Percentiles rank a stretch among this genome's conserved stretches.
Conservation (phyloP, 2,888 invertebrate species). For the Andrena minutula region DNA sequence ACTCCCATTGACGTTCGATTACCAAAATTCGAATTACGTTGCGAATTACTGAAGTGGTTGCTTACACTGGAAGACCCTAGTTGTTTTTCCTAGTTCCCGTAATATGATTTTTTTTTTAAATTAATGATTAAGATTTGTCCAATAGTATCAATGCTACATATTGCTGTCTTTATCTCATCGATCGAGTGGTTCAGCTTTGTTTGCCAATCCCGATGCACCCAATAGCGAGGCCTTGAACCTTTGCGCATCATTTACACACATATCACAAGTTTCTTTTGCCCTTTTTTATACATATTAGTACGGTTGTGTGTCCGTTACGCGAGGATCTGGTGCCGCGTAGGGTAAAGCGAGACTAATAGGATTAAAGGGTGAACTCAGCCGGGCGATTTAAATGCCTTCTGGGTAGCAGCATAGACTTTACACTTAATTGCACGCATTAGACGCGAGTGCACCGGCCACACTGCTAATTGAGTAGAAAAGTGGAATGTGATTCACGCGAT, state of each 20-base stretch:
- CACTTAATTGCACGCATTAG: slow-evolving; percentile 62
- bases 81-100: too few species aligned
- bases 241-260: slow-evolving; percentile 20
- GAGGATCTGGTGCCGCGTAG: slow-evolving; percentile 22
- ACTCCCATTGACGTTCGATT: too few species aligned
- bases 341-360: slow-evolving; percentile 64
- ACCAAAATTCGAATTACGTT: too few species aligned
- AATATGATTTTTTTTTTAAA: too few species aligned
- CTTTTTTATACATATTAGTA: slow-evolving; percentile 19
- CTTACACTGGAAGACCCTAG: too few species aligned
- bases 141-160: neutral
- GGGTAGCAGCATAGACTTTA: slow-evolving; percentile 66
- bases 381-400: slow-evolving; percentile 68
- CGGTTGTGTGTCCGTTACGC: slow-evolving; percentile 18
- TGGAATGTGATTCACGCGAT: slow-evolving; percentile 33
- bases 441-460: slow-evolving; percentile 35
- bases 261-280: neutral
- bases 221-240: slow-evolving; percentile 34
- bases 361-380: slow-evolving; percentile 68
- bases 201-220: neutral
- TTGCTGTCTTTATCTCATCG: neutral
- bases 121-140: too few species aligned
- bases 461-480: slow-evolving; percentile 57
- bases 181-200: neutral
- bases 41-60: too few species aligned